Conservation (phyloP, 2,797 vertebrate species). For the Clarias laeviceps region DNA sequence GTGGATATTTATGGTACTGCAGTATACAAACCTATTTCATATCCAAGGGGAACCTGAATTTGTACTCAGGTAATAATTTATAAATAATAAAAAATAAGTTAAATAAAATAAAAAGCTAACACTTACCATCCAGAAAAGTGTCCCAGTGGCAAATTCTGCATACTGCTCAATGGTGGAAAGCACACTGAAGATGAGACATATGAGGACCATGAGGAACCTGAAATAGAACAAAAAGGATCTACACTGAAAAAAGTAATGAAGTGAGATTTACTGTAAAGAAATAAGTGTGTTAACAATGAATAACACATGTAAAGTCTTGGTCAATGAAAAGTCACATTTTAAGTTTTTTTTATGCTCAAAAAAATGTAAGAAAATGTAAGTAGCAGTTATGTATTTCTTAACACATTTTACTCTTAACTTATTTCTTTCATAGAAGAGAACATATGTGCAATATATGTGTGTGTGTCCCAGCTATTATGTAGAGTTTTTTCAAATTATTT, state of each 20-base stretch:
- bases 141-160: conserved; percentile 85
- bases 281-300: not conserved
- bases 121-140: conserved; percentile 92
- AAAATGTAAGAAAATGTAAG: not conserved
- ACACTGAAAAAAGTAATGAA: not conserved
- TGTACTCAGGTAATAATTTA: not conserved
- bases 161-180: conserved; percentile 89
- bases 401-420: not conserved
- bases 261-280: not conserved
- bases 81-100: too few relatives aligned
- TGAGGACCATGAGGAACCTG: conserved; percentile 82
- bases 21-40: conserved; percentile 19
- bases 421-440: not conserved
- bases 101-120: not conserved
- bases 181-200: conserved; percentile 91
- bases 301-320: not conserved
- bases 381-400: not conserved
- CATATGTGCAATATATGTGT: not conserved
- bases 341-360: too few relatives aligned
- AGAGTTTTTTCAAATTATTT: too few relatives aligned
- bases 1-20: conserved; percentile 66
- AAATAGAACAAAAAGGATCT: not conserved
- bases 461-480: not conserved
- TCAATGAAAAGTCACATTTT: not conserved
- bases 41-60: not conserved